Conservation (phyloP, 2,797 vertebrate genomes). For the Dallia pectoralis region DNA sequence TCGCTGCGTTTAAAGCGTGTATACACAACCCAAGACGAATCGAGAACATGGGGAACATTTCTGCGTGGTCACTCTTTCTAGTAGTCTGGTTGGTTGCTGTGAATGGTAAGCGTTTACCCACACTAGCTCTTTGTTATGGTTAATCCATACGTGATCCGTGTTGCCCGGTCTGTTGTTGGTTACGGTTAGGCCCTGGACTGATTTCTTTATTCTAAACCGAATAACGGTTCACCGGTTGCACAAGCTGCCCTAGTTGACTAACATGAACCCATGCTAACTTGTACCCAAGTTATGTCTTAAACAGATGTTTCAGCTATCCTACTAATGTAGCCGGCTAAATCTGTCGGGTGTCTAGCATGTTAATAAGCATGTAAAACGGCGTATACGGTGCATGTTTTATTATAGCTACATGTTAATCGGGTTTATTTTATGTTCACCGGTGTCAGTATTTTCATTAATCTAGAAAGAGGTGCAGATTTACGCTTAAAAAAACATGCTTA, state of each 20-base stretch:
- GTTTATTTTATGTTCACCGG: neutral
- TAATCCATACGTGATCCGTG: constrained; percentile 25
- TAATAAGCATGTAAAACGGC: neutral
- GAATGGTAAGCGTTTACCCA: constrained; percentile 58
- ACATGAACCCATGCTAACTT: neutral
- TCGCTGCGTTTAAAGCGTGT: neutral
- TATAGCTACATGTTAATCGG: neutral
- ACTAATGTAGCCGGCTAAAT: neutral
- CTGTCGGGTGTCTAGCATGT: neutral
- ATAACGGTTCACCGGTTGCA: constrained; percentile 13
- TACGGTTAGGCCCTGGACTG: neutral
- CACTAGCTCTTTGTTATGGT: constrained; percentile 40
- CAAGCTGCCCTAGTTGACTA: neutral
- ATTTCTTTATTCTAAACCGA: constrained; percentile 9
- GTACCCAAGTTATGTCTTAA: constrained; percentile 1
- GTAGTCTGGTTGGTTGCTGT: constrained; percentile 58
- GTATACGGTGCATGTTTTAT: neutral
- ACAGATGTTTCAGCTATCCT: constrained; percentile 6
- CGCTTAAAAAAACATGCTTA: neutral
- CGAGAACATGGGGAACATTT: constrained; percentile 44
- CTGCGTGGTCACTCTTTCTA: constrained; percentile 51
- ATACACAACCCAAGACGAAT: neutral
- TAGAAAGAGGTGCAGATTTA: neutral
- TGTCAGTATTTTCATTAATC: neutral
- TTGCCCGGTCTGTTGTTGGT: constrained; percentile 41